These are phyloP conservation scores for Sweltsa coloradensis DNA, from an alignment of 1,140 invertebrate species.

Conservation along the genomic window DNA sequence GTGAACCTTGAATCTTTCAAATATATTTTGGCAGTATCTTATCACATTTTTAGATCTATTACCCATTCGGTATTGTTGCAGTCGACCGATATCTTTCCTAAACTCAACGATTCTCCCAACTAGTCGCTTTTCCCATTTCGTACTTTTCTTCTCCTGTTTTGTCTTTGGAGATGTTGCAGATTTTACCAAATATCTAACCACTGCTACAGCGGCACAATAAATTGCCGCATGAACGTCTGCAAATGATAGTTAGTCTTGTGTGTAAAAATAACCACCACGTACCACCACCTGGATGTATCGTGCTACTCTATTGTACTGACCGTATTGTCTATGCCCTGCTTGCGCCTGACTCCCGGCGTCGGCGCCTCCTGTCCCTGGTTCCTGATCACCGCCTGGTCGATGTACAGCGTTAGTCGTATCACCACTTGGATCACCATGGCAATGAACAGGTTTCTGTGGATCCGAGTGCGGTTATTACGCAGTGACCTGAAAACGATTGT, in stretches of 20 bases:
- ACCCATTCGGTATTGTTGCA: too few species aligned
- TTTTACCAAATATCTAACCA: background rate
- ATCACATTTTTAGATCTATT: too few species aligned
- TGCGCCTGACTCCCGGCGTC: slow-evolving; percentile 14
- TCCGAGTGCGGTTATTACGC: slow-evolving; percentile 72
- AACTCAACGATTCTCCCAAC: too few species aligned
- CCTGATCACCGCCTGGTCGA: slow-evolving; percentile 57
- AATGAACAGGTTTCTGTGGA: slow-evolving; percentile 79
- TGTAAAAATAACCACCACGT: background rate
- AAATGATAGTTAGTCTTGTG: background rate
- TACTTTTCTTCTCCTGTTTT: too few species aligned
- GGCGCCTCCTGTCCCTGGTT: slow-evolving; percentile 15
- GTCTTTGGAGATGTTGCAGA: background rate
- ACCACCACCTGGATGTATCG: too few species aligned
- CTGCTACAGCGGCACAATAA: background rate
- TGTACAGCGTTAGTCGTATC: slow-evolving; percentile 71
- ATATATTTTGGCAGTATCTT: too few species aligned
- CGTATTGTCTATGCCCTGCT: slow-evolving; percentile 60
- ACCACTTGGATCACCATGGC: slow-evolving; percentile 76
- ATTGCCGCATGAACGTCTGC: background rate
- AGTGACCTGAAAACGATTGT: slow-evolving; percentile 64
- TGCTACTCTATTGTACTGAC: too few species aligned
- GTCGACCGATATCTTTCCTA: too few species aligned
- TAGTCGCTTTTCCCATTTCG: too few species aligned
- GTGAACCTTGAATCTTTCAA: too few species aligned